Evolutionary conservation across 1,140 invertebrate species (phyloP), one percentile per base, ranked within the genome.

Genomic region (Brachionus paranguensis): DNA sequence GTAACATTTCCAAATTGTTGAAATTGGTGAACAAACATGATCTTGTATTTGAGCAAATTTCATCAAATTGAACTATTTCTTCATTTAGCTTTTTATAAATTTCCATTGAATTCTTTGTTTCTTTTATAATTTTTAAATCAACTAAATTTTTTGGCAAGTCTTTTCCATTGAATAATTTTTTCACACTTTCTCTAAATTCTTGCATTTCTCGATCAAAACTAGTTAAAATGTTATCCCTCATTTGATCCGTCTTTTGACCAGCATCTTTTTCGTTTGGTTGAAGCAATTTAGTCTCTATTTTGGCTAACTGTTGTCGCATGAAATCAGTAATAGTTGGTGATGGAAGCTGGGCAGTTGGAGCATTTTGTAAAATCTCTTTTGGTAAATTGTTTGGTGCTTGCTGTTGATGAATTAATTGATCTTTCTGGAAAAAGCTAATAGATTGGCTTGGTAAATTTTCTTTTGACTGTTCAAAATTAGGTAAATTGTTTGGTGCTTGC

Each of bases 1-100:
- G 33, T 50, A 81, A 10, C 43, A 33, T 81, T 60, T 81, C 78
- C 33, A 81, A 81, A 64, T 81, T 60, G 14, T 81, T 53, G 37
- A 81, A 81, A 17, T 41, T n/a, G 20, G 17, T 27, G 29, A 81
- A 81, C n/a, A 81, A 11, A 68, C 3, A 27, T 14, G 78, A 43
- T 45, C 64, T 60, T 10, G 17, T 4, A 64, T 65, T 64, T 0
- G 53, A 60, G 17, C 53, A 45, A 20, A 20, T 20, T 12, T 64
- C 50, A 64, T 12, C 33, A 64, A 64, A 47, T 27, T 60, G 50
- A 24, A 27, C 64, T 43, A 64, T 60, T 64, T 81, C 64, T 27
- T 60, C 33, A 47, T 81, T 68, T 29, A 81, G 14, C 64, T 60
- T 64, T 0, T 41, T 5, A 20, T 37, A 81, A 7, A 5, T 33